Evolutionary conservation across 2,113 vertebrate species (phyloP).

Genomic region (Irena cyanogastra): DNA sequence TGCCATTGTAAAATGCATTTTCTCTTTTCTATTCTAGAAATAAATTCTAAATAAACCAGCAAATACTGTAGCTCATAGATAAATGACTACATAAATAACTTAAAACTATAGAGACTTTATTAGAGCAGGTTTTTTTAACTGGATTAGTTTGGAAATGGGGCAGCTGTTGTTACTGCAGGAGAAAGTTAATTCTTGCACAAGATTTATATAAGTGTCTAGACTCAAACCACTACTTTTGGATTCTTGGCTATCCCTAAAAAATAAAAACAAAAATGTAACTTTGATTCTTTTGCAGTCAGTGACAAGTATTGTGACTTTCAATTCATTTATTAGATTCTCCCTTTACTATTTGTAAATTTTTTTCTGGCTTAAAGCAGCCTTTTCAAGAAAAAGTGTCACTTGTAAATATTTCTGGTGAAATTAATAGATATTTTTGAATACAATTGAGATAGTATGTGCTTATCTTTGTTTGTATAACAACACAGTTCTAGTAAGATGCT

Average conservation of each 20-base stretch:
- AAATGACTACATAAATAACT: background rate
- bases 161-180: background rate
- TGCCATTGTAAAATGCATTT: background rate
- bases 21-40: background rate
- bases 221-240: background rate
- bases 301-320: background rate
- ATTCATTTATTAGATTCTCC: background rate
- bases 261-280: background rate
- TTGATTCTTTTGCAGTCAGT: background rate
- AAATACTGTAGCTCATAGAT: background rate
- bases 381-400: background rate
- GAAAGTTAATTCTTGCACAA: background rate
- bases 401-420: slow-evolving; percentile 22
- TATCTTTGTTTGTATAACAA: background rate
- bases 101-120: background rate
- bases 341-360: background rate
- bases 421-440: slow-evolving; percentile 42
- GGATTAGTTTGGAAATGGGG: background rate
- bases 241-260: background rate
- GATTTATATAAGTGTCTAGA: background rate
- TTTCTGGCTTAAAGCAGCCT: background rate
- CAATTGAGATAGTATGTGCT: background rate
- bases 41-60: background rate
- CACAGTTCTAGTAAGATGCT: background rate
- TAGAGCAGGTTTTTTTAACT: background rate